Base-by-base conservation (phyloP, 2,888 invertebrate genomes). In the Meta bourneti region DNA sequence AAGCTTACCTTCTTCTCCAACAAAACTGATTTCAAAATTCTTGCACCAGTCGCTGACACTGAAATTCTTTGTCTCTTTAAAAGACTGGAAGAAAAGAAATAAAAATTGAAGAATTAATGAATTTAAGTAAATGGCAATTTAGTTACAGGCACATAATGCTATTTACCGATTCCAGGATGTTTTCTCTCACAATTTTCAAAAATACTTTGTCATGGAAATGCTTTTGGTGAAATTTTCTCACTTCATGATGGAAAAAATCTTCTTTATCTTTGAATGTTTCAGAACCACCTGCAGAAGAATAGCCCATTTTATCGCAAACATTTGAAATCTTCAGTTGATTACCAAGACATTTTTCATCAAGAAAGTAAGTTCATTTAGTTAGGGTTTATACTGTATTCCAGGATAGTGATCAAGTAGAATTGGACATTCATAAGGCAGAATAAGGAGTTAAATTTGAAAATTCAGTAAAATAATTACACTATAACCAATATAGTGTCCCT, bases 31-130 rank as follows among this genome's bases (percentile, higher is more conserved):
- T 95, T 98, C 98, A 95, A 98, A 98, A 95, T 97, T 98, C 94
- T 97, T 96, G 95, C 98, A 98, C 98, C 98, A 99, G 95, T 98
- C 98, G 87, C 97, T 96, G n/a, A 97, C 96, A 49, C 96, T 96
- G 95, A 98, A 98, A 94, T 97, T 96, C 94, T 97, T 97, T 1
- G 98, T 98, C 75, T 97, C 97, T 95, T 98, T 98, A 96, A 98
- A 97, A 0, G 96, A 96, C 96, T 96, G 95, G 19, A 95, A 95
- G 85, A 91, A 93, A 93, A 70, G 16, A 0, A 83, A 83, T 51
- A 79, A 20, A 79, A 9, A 54, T 6, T 11, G 8, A 16, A 16
- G 0, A 19, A 78, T 51, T n/a, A 7, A 51, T 77, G 5, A 52
- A 48, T 48, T 11, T 8, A 11, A 6, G 13, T 48, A 75, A 75